Evolutionary conservation across 2,113 vertebrate genomes (phyloP).

Genomic region (Callospermophilus lateralis): DNA sequence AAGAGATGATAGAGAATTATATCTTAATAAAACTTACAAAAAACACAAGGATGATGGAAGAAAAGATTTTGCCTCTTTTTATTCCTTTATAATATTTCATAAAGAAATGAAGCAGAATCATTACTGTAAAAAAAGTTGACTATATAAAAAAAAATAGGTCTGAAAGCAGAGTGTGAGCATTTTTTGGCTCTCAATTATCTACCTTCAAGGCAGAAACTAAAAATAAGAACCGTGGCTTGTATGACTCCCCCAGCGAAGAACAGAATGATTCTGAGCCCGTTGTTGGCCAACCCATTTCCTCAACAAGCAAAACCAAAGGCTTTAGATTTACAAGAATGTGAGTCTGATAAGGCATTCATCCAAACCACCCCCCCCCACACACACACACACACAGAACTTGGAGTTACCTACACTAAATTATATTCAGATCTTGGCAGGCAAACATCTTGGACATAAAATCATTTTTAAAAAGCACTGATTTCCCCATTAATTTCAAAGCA

Average conservation of each 20-base stretch:
- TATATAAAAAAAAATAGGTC: not conserved
- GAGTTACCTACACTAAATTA: conserved; percentile 64
- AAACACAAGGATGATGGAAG: not conserved
- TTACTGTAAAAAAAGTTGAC: not conserved
- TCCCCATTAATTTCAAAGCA: conserved; percentile 80
- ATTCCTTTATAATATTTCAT: not conserved
- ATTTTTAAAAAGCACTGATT: conserved; percentile 77
- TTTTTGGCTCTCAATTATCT: not conserved
- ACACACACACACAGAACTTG: conserved; percentile 72
- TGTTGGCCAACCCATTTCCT: not conserved
- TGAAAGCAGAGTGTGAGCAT: not conserved
- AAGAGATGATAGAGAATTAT: not conserved
- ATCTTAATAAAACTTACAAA: not conserved
- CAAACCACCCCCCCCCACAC: conserved; percentile 67
- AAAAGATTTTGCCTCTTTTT: not conserved
- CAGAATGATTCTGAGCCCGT: not conserved
- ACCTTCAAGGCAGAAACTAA: not conserved
- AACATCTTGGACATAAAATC: conserved; percentile 79
- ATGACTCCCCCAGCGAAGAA: not conserved
- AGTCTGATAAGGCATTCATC: conserved; percentile 77
- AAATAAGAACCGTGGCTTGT: not conserved
- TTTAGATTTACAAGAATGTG: conserved; percentile 60
- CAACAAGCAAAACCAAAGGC: conserved; percentile 55
- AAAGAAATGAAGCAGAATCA: conserved; percentile 20
- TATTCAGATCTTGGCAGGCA: conserved; percentile 80